Conservation (phyloP, 2,113 vertebrate genomes). For the Sceloporus undulatus region DNA sequence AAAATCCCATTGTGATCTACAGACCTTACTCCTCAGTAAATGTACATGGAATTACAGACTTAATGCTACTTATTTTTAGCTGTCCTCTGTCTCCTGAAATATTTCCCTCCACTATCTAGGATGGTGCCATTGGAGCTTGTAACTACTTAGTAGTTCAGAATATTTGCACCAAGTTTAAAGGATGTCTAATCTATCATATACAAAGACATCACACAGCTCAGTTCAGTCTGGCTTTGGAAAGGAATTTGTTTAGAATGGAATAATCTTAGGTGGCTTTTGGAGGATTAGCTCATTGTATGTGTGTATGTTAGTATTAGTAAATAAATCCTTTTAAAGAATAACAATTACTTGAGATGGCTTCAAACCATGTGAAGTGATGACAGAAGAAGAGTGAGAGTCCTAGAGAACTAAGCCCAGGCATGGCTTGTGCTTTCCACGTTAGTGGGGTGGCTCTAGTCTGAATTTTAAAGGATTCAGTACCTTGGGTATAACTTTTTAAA, state of each 20-base stretch:
- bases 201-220: neutral
- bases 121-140: neutral
- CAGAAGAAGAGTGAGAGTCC: neutral
- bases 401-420: neutral
- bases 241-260: conserved; percentile 14
- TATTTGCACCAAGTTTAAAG: conserved; percentile 19
- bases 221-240: neutral
- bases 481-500: too few species aligned
- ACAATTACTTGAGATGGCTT: neutral
- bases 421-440: too few species aligned
- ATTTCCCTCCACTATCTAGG: neutral
- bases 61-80: neutral
- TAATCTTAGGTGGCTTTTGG: conserved; percentile 21
- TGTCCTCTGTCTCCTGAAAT: neutral
- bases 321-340: conserved; percentile 29
- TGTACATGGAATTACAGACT: neutral
- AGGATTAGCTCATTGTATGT: neutral
- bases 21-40: neutral
- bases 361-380: neutral
- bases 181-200: conserved; percentile 14
- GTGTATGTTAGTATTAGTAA: conserved; percentile 8
- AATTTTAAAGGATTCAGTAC: too few species aligned
- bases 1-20: neutral
- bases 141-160: conserved; percentile 21
- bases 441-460: too few species aligned